A percentile compares a stretch with the other conserved stretches of the same genome.
Conservation (phyloP, 2,797 vertebrate genomes). For the Lutjanus argentimaculatus region DNA sequence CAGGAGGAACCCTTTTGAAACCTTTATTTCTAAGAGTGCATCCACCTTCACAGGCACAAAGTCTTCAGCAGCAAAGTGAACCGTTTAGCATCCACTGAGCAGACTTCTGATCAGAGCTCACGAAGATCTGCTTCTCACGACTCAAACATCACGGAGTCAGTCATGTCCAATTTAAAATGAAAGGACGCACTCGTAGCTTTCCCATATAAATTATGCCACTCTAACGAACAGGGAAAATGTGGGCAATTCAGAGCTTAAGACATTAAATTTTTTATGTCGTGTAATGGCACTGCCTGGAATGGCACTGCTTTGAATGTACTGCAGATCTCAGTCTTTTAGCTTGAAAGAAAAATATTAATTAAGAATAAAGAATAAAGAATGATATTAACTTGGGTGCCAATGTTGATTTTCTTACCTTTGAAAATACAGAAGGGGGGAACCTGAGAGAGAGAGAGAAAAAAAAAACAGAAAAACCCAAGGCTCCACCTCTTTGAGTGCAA, state of each 20-base stretch:
- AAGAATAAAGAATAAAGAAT: constrained; percentile 15
- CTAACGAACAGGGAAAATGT: constrained; percentile 43
- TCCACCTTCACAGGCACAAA: constrained; percentile 4
- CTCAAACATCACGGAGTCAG: constrained; percentile 42
- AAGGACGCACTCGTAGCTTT: constrained; percentile 14
- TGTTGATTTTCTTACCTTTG: constrained; percentile 36
- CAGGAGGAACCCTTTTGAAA: too few relatives aligned
- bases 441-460: neutral
- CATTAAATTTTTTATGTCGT: constrained; percentile 46
- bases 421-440: constrained; percentile 20
- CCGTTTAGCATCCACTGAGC: constrained; percentile 1
- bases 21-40: too few relatives aligned
- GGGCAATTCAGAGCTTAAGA: constrained; percentile 39
- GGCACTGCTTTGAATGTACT: constrained; percentile 15
- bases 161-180: constrained; percentile 44
- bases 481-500: constrained; percentile 17
- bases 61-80: constrained; percentile 10
- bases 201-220: constrained; percentile 47
- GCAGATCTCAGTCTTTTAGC: constrained; percentile 1
- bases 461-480: neutral
- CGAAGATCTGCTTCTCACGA: constrained; percentile 27
- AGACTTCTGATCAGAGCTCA: constrained; percentile 27
- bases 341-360: constrained; percentile 25
- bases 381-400: neutral
- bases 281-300: constrained; percentile 50